Base-by-base conservation (phyloP, 2,888 invertebrate genomes). In the Microctonus hyperodae region DNA sequence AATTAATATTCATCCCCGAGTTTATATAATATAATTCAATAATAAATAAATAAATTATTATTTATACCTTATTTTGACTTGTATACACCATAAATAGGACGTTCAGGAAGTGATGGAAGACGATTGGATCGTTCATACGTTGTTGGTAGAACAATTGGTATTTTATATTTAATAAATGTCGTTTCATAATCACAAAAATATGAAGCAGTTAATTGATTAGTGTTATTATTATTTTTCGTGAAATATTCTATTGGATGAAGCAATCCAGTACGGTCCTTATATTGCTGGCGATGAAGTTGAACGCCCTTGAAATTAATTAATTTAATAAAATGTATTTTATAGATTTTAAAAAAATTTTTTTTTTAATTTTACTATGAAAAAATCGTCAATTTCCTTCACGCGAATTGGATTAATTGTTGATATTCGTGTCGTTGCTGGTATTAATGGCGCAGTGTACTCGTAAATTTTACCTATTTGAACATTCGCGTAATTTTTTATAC, bases 201-300 rank as follows among this genome's bases (percentile, higher is more conserved):
- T 7, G 71, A 69, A 22, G 62, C 51, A 35, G 71, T 69, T 79
- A 88, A 87, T 74, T 88, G 87, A 53, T 85, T 79, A 9, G 89
- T 87, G 74, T 89, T 76, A 73, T 86, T 88, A 55, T 83, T 81
- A 0, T 85, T 79, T 1, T 85, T 83, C 69, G 84, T 86, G 79
- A 90, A 90, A 78, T 87, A 90, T 58, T 84, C 77, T 53, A 90
- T 76, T 0, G 89, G 89, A 80, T 90, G 89, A 68, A 88, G 75
- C 1, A 86, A 84, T 62, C 87, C 88, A 1, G 87, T 83, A 69
- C 87, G 86, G 50, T 90, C 89, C 80, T 87, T 87, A 76, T 90
- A 90, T 76, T 88, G 89, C 75, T 89, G 88, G 68, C 90, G 85
- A 70, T 89, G 88, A 35, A 86, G 82, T 77, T 90, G 90, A 68